Conservation (phyloP, 2,888 invertebrate species). For the Fragum fragum region DNA sequence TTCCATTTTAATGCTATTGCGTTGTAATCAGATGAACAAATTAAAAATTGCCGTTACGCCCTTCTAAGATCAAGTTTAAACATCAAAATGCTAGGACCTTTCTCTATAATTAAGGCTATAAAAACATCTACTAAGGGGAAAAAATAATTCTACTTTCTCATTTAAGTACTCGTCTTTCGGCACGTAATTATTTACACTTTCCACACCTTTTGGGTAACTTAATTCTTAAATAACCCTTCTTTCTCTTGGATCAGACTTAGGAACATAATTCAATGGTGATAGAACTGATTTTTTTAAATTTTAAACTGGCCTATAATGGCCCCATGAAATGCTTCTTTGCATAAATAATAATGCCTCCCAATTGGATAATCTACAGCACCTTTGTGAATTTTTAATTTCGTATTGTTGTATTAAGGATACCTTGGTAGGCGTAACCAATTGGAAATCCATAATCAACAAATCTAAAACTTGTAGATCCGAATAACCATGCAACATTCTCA, state of each 20-base stretch:
- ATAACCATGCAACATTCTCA: conserved; percentile 11
- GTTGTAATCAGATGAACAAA: neutral
- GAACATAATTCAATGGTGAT: conserved; percentile 19
- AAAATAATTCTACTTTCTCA: neutral
- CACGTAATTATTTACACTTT: conserved; percentile 20
- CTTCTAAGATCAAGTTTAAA: conserved; percentile 3
- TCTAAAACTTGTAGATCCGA: conserved; percentile 8
- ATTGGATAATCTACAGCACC: neutral
- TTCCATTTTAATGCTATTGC: neutral
- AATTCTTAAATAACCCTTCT: conserved; percentile 19
- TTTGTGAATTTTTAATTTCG: neutral
- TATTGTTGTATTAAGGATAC: too few relatives aligned
- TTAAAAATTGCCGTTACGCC: conserved; percentile 4
- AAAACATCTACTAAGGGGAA: conserved; percentile 1
- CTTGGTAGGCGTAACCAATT: neutral
- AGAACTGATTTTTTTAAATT: neutral
- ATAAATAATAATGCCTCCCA: neutral
- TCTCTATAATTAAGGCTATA: neutral
- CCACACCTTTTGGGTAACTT: neutral
- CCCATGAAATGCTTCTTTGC: neutral
- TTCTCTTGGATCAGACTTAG: conserved; percentile 14
- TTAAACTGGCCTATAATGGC: conserved; percentile 11
- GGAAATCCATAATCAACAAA: conserved; percentile 28
- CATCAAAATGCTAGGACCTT: conserved; percentile 1
- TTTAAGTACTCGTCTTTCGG: conserved; percentile 18